Conservation (phyloP, 2,888 invertebrate species). For the Zygothrica quintamaculata region DNA sequence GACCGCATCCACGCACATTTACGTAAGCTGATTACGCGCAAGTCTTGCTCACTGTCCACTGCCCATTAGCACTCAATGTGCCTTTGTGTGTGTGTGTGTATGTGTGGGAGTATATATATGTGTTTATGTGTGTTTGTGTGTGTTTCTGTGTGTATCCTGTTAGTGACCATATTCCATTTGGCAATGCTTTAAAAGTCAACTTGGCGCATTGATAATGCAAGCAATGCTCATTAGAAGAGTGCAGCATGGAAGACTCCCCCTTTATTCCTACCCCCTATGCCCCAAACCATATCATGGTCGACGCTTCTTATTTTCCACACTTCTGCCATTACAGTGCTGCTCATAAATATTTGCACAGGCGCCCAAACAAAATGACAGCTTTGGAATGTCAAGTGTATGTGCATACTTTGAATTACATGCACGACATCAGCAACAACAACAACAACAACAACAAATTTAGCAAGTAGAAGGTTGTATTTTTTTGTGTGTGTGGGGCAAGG, state of each 20-base stretch:
- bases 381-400: constrained; percentile 65
- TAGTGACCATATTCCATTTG: neutral
- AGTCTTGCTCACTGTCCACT: constrained; percentile 42
- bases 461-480: neutral
- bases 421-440: constrained; percentile 27
- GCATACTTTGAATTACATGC: constrained; percentile 60
- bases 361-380: constrained; percentile 62
- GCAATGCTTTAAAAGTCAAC: constrained; percentile 39
- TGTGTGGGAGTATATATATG: neutral
- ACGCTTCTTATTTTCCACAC: too few relatives aligned
- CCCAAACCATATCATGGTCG: too few relatives aligned
- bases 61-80: constrained; percentile 48
- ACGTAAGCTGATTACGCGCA: constrained; percentile 72
- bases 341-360: constrained; percentile 66
- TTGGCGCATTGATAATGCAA: constrained; percentile 37
- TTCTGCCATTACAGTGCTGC: constrained; percentile 30
- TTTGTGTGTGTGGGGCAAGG: too few relatives aligned
- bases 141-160: neutral
- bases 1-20: constrained; percentile 71
- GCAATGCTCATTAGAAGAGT: constrained; percentile 42
- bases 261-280: neutral
- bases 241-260: neutral
- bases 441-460: constrained; percentile 26
- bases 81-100: constrained; percentile 5
- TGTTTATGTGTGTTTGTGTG: constrained; percentile 5